Evolutionary conservation across 2,888 invertebrate genomes (phyloP), one percentile per base, ranked within the genome.

Genomic region (Tryphoninae sp.): DNA sequence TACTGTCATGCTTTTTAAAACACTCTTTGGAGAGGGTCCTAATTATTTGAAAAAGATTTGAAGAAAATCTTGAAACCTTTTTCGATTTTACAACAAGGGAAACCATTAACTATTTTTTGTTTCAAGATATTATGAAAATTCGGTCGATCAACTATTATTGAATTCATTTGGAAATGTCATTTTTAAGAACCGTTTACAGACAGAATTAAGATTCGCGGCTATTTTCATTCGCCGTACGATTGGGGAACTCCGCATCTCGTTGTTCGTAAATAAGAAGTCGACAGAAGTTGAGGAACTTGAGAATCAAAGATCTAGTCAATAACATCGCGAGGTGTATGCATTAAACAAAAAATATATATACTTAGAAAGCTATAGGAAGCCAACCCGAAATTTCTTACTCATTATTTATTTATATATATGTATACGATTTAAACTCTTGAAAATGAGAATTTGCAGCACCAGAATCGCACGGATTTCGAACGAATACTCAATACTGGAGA

Each of bases 271-370:
- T 72, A 42, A 73, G 75, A 77, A 26, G 19, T 22, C 61, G 61
- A 51, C 67, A 69, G 7, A 45, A 53, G 1, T 51, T 55, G 76
- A 69, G 72, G 51, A 55, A 76, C 23, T 69, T 68, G 62, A 73
- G 69, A 82, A 79, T 82, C 78, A 82, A 82, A 82, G 64, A 51
- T 72, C 68, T 82, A 76, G 82, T 82, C 82, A 79, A 73, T 82
- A 81, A 72, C 72, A 65, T 69, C 42, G 33, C 51, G 51, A 53
- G 58, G 53, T 80, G 26, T 80, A 68, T 68, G 64, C 19, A 77
- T 77, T 53, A 23, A 62, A 22, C 49, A 33, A 22, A 58, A 45
- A 75, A 59, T 1, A 45, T 62, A 73, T 51, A 73, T n/a, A 58
- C 49, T 16, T 53, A 51, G 33, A 40, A 26, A 23, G 59, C 11